Conservation (phyloP, 2,888 invertebrate species). For the Pherbina coryleti region DNA sequence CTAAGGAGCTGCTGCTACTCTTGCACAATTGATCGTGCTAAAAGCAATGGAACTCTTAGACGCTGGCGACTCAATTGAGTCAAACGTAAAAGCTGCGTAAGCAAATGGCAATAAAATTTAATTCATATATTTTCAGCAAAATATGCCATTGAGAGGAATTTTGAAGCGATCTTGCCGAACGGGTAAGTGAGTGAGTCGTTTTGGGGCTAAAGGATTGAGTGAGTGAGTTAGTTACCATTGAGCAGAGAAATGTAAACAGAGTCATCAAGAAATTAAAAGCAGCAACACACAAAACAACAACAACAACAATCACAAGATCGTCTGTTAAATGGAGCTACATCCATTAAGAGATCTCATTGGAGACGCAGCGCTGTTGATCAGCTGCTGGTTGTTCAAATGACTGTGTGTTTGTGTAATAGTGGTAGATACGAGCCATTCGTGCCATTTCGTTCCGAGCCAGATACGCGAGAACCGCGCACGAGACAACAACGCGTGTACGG, state of each 20-base stretch:
- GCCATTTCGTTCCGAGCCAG: constrained; percentile 48
- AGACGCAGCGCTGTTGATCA: constrained; percentile 24
- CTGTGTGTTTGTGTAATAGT: not conserved
- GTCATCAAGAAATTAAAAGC: constrained; percentile 3
- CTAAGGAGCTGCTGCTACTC: not conserved
- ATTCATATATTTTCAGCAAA: no score
- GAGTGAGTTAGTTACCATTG: not conserved
- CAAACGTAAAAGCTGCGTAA: not conserved
- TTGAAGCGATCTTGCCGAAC: not conserved
- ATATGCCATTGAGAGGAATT: not conserved
- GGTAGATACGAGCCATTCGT: constrained; percentile 46
- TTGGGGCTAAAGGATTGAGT: not conserved
- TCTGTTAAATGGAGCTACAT: constrained; percentile 18
- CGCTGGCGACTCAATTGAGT: not conserved
- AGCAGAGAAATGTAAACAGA: constrained; percentile 12
- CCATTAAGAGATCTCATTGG: not conserved
- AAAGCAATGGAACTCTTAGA: not conserved
- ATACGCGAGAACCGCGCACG: constrained; percentile 57
- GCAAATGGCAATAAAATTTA: not conserved
- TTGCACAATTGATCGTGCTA: not conserved
- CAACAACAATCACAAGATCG: constrained; percentile 6
- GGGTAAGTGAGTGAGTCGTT: not conserved
- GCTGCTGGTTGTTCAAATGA: constrained; percentile 6
- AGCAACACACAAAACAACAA: constrained; percentile 4
- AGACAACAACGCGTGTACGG: constrained; percentile 49